phyloP scores from a whole-genome alignment of 92 coral and sea anemone species.

The Parazoanthus atlanticus region DNA sequence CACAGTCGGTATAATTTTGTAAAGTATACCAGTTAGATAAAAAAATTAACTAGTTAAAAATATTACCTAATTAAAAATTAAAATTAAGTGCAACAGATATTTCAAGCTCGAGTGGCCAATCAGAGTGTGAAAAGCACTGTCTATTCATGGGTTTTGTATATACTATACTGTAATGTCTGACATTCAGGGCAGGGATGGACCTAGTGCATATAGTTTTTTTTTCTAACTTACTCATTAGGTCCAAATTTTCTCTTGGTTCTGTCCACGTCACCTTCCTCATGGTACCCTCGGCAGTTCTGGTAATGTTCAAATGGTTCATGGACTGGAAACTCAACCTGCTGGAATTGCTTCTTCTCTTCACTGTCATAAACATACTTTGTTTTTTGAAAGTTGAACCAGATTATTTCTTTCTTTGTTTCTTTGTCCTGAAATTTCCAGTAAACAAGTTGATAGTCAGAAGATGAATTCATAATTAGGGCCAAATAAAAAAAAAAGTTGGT shows the following conservation, averaged over 20 bases:
- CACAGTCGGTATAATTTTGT: no score
- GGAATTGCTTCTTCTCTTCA: conserved; percentile 93
- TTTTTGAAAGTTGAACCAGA: conserved; percentile 97
- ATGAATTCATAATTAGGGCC: background rate
- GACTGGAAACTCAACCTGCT: conserved; percentile 89
- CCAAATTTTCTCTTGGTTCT: conserved; percentile 81
- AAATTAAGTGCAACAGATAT: no score
- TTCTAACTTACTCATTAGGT: conserved; percentile 84
- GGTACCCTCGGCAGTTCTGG: conserved; percentile 87
- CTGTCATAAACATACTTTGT: conserved; percentile 94
- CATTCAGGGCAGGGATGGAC: no score
- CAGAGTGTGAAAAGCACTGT: no score
- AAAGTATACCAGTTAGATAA: no score
- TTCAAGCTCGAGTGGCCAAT: no score
- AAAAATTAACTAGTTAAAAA: no score
- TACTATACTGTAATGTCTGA: no score
- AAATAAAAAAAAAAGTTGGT: no score
- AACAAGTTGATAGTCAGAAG: conserved; percentile 16
- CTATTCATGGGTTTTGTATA: no score
- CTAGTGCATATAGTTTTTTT: background rate
- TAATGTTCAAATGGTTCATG: conserved; percentile 82
- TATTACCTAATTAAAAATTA: no score
- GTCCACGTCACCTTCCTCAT: conserved; percentile 79
- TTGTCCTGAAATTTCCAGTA: conserved; percentile 62
- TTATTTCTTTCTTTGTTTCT: conserved; percentile 75